Conservation (phyloP, 2,888 invertebrate genomes). For the Nezara viridula region DNA sequence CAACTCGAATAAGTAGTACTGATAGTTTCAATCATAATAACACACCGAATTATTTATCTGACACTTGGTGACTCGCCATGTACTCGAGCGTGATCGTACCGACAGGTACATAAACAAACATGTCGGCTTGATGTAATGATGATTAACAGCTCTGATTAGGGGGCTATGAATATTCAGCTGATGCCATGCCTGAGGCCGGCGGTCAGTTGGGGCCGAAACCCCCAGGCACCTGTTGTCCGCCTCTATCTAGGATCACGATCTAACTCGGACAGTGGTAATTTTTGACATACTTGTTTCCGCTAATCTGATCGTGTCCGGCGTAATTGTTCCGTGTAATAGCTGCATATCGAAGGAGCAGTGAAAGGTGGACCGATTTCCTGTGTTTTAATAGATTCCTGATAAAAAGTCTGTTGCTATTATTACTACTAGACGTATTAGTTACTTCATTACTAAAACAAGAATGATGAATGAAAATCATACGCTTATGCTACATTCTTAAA, state of each 20-base stretch:
- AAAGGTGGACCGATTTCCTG: not conserved
- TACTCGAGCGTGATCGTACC: not conserved
- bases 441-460: too few relatives aligned
- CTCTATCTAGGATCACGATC: not conserved
- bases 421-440: not conserved
- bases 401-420: not conserved
- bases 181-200: not conserved
- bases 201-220: constrained; percentile 9
- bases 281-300: constrained; percentile 26
- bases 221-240: constrained; percentile 8
- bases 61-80: not conserved
- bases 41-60: not conserved
- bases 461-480: too few relatives aligned
- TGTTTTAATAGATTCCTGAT: not conserved
- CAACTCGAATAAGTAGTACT: too few relatives aligned
- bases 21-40: too few relatives aligned
- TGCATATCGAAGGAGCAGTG: not conserved
- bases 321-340: not conserved
- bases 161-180: not conserved
- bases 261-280: not conserved
- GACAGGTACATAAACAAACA: constrained; percentile 44
- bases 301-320: not conserved
- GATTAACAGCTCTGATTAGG: constrained; percentile 21
- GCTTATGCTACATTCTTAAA: too few relatives aligned
- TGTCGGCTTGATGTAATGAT: constrained; percentile 8